Evolutionary conservation across 2,888 invertebrate species (phyloP), one percentile per base, ranked within the genome.

Genomic region (Caenorhabditis panamensis): DNA sequence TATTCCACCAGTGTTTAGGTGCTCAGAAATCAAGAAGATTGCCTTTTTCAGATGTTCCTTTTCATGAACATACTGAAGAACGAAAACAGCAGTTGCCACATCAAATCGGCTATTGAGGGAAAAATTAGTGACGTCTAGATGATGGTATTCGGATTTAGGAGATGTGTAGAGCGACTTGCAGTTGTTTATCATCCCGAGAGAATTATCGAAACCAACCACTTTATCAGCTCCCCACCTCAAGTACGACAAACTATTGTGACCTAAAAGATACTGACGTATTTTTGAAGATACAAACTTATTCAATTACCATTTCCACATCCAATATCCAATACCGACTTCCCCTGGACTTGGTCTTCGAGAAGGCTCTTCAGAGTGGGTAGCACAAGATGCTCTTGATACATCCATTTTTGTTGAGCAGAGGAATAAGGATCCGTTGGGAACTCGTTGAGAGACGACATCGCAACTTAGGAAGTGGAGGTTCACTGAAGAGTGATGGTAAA

Each of bases 361-460:
- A 58, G 49, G 20, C 20, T 62, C 53, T 62, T 51, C 44, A 79
- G 51, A 5, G 72, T 73, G 9, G 79, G 79, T 11, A 73, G 31
- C 6, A 79, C 63, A 24, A 79, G 9, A 68, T 73, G 72, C 31
- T 79, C 79, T 13, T 73, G 61, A 18, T 73, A 72, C 0, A 79
- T 28, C 79, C 79, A 79, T 73, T 79, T 79, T 51, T 79, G 67
- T 68, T 79, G 79, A n/a, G 79, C 79, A 13, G 56, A 49, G 0
- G 73, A 73, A 68, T 79, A 79, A 1, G 67, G 62, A 26, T 66
- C 66, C 5, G 73, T 68, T 8, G 79, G 79, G 44, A 79, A 79
- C n/a, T 77, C 63, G 9, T 63, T 31, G 9, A 31, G 56, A 22
- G 67, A 56, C 54, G 56, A 44, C 58, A 56, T 54, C n/a, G 47